These are phyloP conservation scores for Leptothorax acervorum DNA, from an alignment of 2,888 invertebrate genomes.

Conservation along the genomic window DNA sequence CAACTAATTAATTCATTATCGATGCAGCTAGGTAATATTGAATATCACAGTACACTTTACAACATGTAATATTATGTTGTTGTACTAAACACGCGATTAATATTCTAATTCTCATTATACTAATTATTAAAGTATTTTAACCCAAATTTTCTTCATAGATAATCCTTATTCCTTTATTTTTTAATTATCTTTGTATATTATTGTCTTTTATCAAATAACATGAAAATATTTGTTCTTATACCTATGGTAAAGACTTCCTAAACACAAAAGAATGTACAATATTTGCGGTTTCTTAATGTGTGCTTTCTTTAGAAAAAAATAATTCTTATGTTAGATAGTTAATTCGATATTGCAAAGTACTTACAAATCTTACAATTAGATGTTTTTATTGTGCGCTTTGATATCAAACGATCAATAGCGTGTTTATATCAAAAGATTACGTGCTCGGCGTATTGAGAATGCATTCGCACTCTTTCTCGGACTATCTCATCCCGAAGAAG, in stretches of 20 bases:
- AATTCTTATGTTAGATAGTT: neutral
- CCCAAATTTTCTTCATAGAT: neutral
- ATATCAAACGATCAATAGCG: slow-evolving; percentile 54
- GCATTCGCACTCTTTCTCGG: slow-evolving; percentile 56
- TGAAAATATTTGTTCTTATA: neutral
- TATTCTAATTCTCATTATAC: neutral
- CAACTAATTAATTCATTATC: slow-evolving; percentile 38
- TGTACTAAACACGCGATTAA: neutral
- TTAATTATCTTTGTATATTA: neutral
- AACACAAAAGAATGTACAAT: neutral
- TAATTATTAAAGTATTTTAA: neutral
- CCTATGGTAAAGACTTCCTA: neutral
- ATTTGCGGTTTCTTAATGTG: neutral
- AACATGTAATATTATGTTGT: neutral
- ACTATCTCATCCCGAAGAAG: slow-evolving; percentile 53
- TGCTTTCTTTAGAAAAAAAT: neutral
- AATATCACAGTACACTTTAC: neutral
- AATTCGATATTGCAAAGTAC: neutral
- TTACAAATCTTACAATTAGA: too few relatives aligned
- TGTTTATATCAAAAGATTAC: slow-evolving; percentile 57
- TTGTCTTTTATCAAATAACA: neutral
- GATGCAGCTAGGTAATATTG: neutral
- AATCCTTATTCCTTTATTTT: neutral
- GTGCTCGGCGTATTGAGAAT: slow-evolving; percentile 50
- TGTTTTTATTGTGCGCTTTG: neutral